Conservation (phyloP, 2,113 vertebrate species). For the Irena cyanogastra region DNA sequence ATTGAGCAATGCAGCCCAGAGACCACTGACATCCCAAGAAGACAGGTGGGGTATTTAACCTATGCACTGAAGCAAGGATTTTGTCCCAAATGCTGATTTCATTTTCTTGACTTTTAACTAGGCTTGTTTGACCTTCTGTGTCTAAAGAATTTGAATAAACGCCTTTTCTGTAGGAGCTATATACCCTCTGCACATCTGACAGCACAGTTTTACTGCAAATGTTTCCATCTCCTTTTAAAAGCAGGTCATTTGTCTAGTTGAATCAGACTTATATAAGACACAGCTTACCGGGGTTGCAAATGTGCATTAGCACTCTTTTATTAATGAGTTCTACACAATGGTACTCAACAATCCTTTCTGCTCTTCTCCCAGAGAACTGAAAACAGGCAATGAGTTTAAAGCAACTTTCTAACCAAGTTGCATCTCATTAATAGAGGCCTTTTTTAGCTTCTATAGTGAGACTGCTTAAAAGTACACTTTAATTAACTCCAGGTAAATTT, state of each 20-base stretch:
- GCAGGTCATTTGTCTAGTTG: conserved; percentile 42
- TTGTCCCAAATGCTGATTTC: background rate
- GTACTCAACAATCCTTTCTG: background rate
- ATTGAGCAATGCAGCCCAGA: background rate
- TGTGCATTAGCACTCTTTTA: conserved; percentile 2
- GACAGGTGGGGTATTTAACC: too few species aligned
- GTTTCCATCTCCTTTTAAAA: conserved; percentile 54
- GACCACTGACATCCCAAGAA: background rate
- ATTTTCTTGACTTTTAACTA: conserved; percentile 51
- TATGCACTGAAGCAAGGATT: too few species aligned
- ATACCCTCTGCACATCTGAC: background rate
- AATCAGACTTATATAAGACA: conserved; percentile 39
- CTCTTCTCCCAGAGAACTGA: background rate
- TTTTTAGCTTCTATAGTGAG: background rate
- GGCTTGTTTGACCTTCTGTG: conserved; percentile 58
- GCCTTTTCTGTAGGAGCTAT: background rate
- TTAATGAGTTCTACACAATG: conserved; percentile 60
- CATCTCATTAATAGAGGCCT: conserved; percentile 16
- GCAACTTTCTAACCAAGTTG: conserved; percentile 45
- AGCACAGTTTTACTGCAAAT: conserved; percentile 19
- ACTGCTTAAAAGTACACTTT: conserved; percentile 1
- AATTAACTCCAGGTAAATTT: background rate
- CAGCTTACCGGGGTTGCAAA: conserved; percentile 11
- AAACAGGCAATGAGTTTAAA: background rate
- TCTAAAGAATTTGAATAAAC: conserved; percentile 54